Percentiles rank a stretch among this genome's conserved stretches.
Conservation (phyloP, 2,113 vertebrate genomes). For the Machaerirhynchus nigripectus region DNA sequence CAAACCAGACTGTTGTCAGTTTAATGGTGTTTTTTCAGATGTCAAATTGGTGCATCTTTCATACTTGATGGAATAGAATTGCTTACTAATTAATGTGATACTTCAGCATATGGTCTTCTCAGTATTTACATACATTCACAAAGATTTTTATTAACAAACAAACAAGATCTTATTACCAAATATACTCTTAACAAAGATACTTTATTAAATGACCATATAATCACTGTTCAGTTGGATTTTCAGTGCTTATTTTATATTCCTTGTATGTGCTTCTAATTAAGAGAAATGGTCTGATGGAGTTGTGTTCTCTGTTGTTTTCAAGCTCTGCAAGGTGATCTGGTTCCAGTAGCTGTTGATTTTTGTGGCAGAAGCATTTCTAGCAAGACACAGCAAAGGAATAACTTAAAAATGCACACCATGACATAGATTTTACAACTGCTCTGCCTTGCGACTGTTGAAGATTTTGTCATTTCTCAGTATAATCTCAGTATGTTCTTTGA, state of each 20-base stretch:
- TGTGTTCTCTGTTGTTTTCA: not conserved
- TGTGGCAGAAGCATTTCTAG: not conserved
- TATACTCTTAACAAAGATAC: not conserved
- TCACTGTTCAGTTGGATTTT: not conserved
- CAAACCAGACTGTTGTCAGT: not conserved
- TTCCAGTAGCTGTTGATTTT: not conserved
- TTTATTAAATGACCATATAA: not conserved
- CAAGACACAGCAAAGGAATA: not conserved
- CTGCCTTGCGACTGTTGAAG: not conserved
- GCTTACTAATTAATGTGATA: not conserved
- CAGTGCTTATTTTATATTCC: not conserved
- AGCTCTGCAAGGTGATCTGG: not conserved
- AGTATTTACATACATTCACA: not conserved
- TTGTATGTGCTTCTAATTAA: not conserved
- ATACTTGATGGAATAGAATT: not conserved
- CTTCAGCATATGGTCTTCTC: not conserved
- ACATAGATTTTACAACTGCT: not conserved
- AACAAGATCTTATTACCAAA: not conserved
- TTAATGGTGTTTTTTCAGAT: not conserved
- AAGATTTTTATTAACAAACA: not conserved
- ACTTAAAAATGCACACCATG: not conserved
- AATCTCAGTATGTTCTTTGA: not conserved
- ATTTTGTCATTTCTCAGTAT: not conserved
- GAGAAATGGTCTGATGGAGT: not conserved
- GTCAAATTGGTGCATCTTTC: not conserved